phyloP scores from a whole-genome alignment of 2,113 vertebrate genomes.

The Corythornis madagascariensis region DNA sequence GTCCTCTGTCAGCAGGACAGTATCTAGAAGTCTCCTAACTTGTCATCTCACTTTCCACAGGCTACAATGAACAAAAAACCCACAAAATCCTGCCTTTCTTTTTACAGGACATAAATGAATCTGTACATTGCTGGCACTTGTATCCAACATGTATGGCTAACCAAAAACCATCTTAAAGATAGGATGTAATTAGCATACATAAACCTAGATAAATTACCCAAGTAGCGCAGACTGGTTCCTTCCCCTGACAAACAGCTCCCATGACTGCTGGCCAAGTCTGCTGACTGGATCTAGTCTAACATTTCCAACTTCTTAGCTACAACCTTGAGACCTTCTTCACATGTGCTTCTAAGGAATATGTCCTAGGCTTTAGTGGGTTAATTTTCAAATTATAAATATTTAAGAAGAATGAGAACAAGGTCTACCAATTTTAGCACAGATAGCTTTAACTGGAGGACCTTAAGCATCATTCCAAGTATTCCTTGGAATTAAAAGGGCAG shows the following conservation, averaged over 20 bases:
- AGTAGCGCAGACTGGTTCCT: not conserved
- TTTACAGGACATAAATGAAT: not conserved
- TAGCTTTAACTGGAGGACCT: not conserved
- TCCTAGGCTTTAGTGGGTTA: not conserved
- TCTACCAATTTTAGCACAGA: not conserved
- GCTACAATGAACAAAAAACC: not conserved
- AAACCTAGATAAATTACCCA: no score
- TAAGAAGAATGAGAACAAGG: not conserved
- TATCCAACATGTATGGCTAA: not conserved
- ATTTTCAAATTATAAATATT: not conserved
- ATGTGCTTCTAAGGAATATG: not conserved
- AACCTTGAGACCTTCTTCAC: not conserved
- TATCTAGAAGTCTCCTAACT: not conserved
- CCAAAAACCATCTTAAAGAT: not conserved
- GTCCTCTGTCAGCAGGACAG: not conserved
- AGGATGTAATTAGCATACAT: not conserved
- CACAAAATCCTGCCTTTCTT: not conserved
- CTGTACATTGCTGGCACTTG: not conserved
- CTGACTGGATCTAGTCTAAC: not conserved
- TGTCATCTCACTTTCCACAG: not conserved
- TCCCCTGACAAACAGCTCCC: not conserved
- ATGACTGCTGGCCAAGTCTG: not conserved
- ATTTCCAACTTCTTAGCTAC: not conserved
- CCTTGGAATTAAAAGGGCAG: not conserved
- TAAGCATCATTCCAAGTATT: not conserved